These are phyloP conservation scores for Metacarcinus magister DNA, from an alignment of 2,888 invertebrate species.

Conservation along the genomic window DNA sequence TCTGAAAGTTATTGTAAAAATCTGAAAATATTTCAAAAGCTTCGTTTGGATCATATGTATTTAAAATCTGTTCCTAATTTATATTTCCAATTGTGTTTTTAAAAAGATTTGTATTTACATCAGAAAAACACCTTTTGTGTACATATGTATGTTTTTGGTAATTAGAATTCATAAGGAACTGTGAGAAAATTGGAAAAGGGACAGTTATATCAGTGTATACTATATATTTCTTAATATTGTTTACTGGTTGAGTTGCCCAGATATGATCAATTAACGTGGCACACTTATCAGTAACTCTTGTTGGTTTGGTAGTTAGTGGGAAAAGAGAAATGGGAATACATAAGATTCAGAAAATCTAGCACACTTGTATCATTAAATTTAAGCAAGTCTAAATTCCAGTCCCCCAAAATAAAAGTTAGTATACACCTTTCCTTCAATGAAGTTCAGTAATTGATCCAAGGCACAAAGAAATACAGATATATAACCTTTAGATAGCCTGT, in stretches of 20 bases:
- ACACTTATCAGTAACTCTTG: background rate
- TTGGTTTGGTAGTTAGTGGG: slow-evolving; percentile 18
- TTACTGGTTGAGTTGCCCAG: background rate
- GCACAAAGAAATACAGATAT: background rate
- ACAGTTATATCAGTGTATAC: slow-evolving; percentile 1
- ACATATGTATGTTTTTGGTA: background rate
- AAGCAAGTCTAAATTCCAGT: too few relatives aligned
- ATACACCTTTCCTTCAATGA: too few relatives aligned
- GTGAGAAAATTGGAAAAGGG: background rate
- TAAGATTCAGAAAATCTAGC: background rate
- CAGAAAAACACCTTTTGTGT: background rate
- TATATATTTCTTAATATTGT: background rate
- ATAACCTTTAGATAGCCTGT: background rate
- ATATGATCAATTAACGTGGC: background rate
- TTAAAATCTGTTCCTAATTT: background rate
- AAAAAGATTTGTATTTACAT: background rate
- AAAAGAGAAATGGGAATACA: slow-evolving; percentile 45
- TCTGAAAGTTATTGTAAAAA: background rate
- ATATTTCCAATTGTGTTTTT: background rate
- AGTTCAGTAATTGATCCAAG: background rate
- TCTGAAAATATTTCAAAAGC: slow-evolving; percentile 5
- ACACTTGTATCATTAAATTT: too few relatives aligned
- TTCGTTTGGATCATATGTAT: background rate
- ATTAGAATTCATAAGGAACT: background rate
- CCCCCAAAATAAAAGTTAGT: too few relatives aligned